Base-by-base conservation (phyloP, 2,797 vertebrate genomes). In the Pantherophis vulpinus region DNA sequence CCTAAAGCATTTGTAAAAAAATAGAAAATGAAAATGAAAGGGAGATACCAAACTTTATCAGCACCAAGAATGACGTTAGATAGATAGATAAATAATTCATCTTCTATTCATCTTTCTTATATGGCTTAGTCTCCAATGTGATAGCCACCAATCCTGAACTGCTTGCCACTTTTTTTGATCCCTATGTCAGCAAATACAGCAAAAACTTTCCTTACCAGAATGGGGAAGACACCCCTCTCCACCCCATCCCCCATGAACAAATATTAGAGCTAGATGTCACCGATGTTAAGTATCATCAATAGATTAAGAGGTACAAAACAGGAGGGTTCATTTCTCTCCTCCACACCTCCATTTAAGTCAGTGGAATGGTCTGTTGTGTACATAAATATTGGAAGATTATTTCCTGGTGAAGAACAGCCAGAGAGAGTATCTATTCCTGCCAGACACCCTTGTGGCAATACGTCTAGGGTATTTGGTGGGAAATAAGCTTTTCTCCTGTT, bases 1-100 rank as follows among this genome's bases (percentile, higher is more conserved):
- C 98, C 98, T 99, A 93, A 32, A 94, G 95, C 92, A 94, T 0
- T 93, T 0, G 86, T 0, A 79, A 11, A 83, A 74, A 32, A 29
- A n/a, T 60, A 9, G 16, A 14, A 60, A 29, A 18, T 54, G 1
- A 58, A 58, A 27, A 60, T 93, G 91, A 74, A 66, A 74, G 63
- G 51, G 47, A 92, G 93, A 91, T 2, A 83, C 91, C 93, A 60
- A 91, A 92, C 47, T 93, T 16, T 42, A 90, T 2, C 66, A 47
- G 54, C 94, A 88, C 60, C 56, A 79, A 74, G 12, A n/a, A 9
- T 37, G 37, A 23, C 23, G 25, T 47, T 70, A 51, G 32, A 32
- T 32, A 42, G 61, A 27, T 58, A 27, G 29, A 56, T 27, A 56
- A 32, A 37, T 47, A n/a, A 58, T 47, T 83, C 20, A 25, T 83